Evolutionary conservation across 2,888 invertebrate species (phyloP).

Genomic region (Myathropa florea): DNA sequence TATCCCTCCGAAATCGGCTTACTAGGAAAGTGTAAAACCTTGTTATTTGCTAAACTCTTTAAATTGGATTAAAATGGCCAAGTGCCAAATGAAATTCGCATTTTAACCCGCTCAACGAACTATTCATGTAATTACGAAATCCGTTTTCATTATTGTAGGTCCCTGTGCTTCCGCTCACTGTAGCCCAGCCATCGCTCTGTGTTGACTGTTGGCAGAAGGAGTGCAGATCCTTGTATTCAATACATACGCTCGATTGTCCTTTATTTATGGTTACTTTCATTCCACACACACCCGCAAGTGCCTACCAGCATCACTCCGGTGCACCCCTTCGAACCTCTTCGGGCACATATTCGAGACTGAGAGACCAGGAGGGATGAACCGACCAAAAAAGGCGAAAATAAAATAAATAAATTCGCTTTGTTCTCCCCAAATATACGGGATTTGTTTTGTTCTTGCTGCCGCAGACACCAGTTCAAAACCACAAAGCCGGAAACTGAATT

Average conservation of each 20-base stretch:
- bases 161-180: not conserved
- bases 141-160: constrained; percentile 69
- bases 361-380: not conserved
- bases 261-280: constrained; percentile 66
- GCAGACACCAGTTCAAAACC: constrained; percentile 66
- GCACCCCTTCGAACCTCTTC: constrained; percentile 4
- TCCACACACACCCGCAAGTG: constrained; percentile 35
- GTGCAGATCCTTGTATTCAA: constrained; percentile 65
- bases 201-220: constrained; percentile 30
- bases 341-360: not conserved
- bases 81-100: constrained; percentile 71
- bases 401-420: constrained; percentile 57
- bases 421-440: constrained; percentile 57
- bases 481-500: constrained; percentile 71
- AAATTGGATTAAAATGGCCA: constrained; percentile 72
- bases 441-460: constrained; percentile 63
- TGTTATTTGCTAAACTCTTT: constrained; percentile 71
- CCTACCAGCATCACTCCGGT: constrained; percentile 1
- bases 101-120: constrained; percentile 68
- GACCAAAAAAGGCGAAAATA: constrained; percentile 5
- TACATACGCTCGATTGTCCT: constrained; percentile 68
- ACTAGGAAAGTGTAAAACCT: constrained; percentile 70
- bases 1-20: constrained; percentile 64
- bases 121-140: constrained; percentile 71
- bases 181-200: not conserved